phyloP scores from a whole-genome alignment of 92 coral and sea anemone species.

The Pocillopora meandrina region DNA sequence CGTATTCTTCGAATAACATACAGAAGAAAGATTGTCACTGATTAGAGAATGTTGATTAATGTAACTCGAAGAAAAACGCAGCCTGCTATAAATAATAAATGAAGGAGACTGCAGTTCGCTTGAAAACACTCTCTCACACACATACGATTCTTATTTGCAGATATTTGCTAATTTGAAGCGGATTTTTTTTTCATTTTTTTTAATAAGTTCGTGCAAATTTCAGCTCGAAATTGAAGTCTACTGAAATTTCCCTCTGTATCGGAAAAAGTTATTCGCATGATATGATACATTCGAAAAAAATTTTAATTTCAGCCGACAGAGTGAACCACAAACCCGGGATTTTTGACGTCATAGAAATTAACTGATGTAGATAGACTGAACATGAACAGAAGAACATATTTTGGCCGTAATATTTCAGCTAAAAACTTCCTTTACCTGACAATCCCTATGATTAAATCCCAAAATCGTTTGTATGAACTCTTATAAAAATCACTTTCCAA shows the following conservation, averaged over 20 bases:
- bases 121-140: not conserved
- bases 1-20: not conserved
- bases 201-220: not conserved
- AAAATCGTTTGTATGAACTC: no score
- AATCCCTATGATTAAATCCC: not conserved
- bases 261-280: not conserved
- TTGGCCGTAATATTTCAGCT: slow-evolving; percentile 21
- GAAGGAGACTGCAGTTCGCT: not conserved
- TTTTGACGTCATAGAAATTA: not conserved
- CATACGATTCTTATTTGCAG: not conserved
- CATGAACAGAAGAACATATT: not conserved
- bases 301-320: not conserved
- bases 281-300: not conserved
- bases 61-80: slow-evolving; percentile 10
- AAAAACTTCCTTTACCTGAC: slow-evolving; percentile 1
- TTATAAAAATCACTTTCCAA: no score
- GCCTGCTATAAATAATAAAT: slow-evolving; percentile 22
- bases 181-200: not conserved
- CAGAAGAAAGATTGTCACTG: not conserved
- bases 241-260: not conserved
- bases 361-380: not conserved
- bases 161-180: not conserved
- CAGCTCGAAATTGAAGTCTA: not conserved
- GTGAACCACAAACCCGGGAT: not conserved
- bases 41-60: not conserved